Conservation (phyloP, 92 coral and sea anemone genomes). For the Heliopora coerulea region DNA sequence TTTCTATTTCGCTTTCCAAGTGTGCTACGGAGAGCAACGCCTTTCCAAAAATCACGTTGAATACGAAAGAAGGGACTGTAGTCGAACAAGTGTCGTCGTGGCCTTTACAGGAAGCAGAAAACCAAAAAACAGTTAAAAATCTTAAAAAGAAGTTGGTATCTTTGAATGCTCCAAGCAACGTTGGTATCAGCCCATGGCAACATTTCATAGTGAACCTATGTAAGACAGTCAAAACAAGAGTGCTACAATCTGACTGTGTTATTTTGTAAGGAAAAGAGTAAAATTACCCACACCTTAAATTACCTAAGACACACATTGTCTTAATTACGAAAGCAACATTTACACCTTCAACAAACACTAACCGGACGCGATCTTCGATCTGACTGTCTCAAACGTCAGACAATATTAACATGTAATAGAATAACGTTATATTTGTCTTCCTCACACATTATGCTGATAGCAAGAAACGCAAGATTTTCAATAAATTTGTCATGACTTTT, state of each 20-base stretch:
- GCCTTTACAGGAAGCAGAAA: not conserved
- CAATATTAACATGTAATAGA: no score
- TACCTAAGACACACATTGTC: no score
- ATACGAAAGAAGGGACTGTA: not conserved
- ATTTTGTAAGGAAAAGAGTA: not conserved
- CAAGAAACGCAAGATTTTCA: no score
- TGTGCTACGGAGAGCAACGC: not conserved
- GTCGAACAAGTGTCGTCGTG: not conserved
- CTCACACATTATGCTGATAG: no score
- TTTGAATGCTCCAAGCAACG: not conserved
- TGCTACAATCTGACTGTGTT: not conserved
- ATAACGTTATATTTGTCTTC: no score
- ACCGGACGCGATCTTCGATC: no score
- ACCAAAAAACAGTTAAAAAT: not conserved
- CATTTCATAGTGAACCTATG: not conserved
- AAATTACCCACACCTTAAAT: no score
- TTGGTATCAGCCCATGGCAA: not conserved
- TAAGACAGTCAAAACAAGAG: not conserved
- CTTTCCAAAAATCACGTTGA: not conserved
- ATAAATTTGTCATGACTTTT: no score
- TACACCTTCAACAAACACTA: no score
- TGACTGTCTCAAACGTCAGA: no score
- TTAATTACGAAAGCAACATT: no score
- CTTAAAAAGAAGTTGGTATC: not conserved
- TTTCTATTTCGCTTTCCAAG: not conserved